phyloP scores from a whole-genome alignment of 2,113 vertebrate genomes.

The Collichthys lucidus region DNA sequence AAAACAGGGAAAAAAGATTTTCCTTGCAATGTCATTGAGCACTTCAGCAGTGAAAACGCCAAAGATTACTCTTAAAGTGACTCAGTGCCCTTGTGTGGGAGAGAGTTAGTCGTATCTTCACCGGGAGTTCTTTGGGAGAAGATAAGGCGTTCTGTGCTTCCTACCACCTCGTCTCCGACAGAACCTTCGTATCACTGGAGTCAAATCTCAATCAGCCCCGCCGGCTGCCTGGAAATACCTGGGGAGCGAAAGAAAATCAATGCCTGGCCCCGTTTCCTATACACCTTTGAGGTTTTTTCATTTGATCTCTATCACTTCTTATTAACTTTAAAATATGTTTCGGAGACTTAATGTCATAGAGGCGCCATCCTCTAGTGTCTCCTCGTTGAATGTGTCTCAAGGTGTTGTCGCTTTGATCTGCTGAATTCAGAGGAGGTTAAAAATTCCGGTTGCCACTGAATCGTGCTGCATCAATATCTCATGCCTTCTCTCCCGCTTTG shows the following conservation, averaged over 20 bases:
- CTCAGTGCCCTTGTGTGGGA: conserved; percentile 44
- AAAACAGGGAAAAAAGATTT: conserved; percentile 19
- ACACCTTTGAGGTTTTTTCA: conserved; percentile 54
- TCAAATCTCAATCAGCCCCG: conserved; percentile 64
- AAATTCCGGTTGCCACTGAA: background rate
- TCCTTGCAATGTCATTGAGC: conserved; percentile 12
- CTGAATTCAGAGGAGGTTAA: conserved; percentile 5
- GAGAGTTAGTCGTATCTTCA: conserved; percentile 52
- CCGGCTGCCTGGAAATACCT: conserved; percentile 56
- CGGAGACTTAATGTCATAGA: conserved; percentile 1
- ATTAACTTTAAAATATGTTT: conserved; percentile 64
- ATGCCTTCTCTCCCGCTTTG: background rate
- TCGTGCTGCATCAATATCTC: background rate
- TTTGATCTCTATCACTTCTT: conserved; percentile 66
- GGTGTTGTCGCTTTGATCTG: conserved; percentile 17
- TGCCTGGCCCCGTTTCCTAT: conserved; percentile 14
- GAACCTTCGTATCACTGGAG: conserved; percentile 60
- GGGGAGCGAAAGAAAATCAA: conserved; percentile 53
- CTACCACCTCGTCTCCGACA: conserved; percentile 19
- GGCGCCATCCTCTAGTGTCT: conserved; percentile 23
- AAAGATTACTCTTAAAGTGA: conserved; percentile 37
- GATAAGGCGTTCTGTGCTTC: conserved; percentile 58
- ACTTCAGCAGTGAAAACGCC: conserved; percentile 28
- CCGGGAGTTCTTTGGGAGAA: conserved; percentile 51
- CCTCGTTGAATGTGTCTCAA: conserved; percentile 2